These are phyloP conservation scores for Arrhamphus sclerolepis DNA, from an alignment of 2,797 vertebrate genomes.

Conservation along the genomic window DNA sequence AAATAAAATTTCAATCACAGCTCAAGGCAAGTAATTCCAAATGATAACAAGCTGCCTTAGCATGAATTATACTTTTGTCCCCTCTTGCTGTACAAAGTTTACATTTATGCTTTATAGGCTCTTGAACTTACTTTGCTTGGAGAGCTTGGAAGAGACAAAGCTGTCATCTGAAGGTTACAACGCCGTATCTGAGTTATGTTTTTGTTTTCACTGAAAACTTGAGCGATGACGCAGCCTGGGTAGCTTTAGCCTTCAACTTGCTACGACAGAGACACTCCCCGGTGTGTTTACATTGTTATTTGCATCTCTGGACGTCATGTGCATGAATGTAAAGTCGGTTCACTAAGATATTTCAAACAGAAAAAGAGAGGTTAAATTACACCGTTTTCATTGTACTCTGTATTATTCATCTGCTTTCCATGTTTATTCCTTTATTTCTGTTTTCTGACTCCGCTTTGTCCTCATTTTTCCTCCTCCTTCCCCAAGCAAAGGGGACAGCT, in stretches of 20 bases:
- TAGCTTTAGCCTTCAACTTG: constrained; percentile 49
- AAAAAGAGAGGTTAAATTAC: constrained; percentile 20
- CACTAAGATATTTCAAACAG: constrained; percentile 21
- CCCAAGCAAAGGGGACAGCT: constrained; percentile 71
- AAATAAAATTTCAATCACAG: constrained; percentile 42
- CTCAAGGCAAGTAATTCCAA: background rate
- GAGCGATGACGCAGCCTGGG: constrained; percentile 29
- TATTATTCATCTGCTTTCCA: constrained; percentile 6
- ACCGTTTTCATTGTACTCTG: constrained; percentile 15
- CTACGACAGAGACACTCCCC: constrained; percentile 17
- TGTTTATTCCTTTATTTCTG: constrained; percentile 4
- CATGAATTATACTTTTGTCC: constrained; percentile 17
- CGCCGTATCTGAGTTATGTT: constrained; percentile 43
- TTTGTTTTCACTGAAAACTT: constrained; percentile 49
- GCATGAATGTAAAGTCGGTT: background rate
- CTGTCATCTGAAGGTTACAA: constrained; percentile 20
- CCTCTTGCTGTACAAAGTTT: constrained; percentile 23
- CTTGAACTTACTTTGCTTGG: constrained; percentile 13
- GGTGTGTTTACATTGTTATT: constrained; percentile 30
- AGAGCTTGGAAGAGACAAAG: constrained; percentile 2
- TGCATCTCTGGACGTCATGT: constrained; percentile 11
- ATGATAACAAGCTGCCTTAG: constrained; percentile 12
- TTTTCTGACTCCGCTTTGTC: constrained; percentile 31
- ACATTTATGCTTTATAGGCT: background rate
- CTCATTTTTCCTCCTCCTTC: constrained; percentile 47